Percentiles rank a stretch among this genome's conserved stretches.
phyloP scores from a whole-genome alignment of 2,888 invertebrate species.

The Scrobipalpa costella region DNA sequence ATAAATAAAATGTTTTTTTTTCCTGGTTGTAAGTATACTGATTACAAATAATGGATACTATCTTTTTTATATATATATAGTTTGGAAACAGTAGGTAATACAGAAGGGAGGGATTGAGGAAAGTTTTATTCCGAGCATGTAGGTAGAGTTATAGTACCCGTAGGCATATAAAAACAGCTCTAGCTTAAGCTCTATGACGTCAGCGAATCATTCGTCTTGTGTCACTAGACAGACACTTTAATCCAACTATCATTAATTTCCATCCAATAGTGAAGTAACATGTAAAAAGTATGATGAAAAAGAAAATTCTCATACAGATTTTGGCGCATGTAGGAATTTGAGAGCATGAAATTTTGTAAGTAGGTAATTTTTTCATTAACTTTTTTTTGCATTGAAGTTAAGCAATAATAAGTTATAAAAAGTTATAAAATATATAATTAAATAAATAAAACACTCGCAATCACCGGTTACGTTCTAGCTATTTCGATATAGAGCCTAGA shows the following conservation, averaged over 20 bases:
- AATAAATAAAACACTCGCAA: no score
- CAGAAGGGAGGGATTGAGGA: not conserved
- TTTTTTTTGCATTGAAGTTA: no score
- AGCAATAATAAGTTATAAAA: no score
- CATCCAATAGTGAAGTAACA: conserved; percentile 7
- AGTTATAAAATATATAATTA: no score
- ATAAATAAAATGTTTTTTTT: no score
- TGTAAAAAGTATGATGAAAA: not conserved
- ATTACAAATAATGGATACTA: no score
- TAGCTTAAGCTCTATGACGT: not conserved
- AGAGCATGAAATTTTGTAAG: no score
- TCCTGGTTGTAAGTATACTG: no score
- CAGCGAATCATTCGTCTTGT: conserved; percentile 23
- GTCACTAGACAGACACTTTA: conserved; percentile 7
- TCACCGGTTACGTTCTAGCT: not conserved
- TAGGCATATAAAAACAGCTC: not conserved
- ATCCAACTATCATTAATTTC: conserved; percentile 8
- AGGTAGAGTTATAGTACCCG: not conserved
- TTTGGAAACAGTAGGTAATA: no score
- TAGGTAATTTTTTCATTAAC: no score
- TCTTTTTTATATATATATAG: no score
- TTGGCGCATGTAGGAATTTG: not conserved
- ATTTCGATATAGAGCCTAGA: not conserved
- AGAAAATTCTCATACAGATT: not conserved
- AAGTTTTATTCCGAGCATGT: not conserved